These are phyloP conservation scores for Cerastis leucographa DNA, from an alignment of 2,888 invertebrate genomes.

Conservation along the genomic window DNA sequence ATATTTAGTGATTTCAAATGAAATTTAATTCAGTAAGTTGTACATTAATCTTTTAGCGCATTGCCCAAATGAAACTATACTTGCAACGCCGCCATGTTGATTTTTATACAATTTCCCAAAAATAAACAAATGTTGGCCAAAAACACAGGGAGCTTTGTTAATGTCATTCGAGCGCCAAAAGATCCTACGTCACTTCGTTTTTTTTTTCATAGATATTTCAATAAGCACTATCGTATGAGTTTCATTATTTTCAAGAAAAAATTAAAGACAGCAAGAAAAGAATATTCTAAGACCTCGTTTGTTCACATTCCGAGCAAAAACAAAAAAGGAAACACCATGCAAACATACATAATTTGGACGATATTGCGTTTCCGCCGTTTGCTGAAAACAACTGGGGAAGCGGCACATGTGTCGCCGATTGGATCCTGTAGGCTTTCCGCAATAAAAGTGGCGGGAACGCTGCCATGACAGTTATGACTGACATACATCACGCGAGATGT, in stretches of 20 bases:
- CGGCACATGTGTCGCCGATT: constrained; percentile 48
- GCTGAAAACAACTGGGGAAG: constrained; percentile 37
- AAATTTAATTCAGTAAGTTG: not conserved
- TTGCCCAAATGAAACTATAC: not conserved
- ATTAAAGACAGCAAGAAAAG: not conserved
- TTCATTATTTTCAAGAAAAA: not conserved
- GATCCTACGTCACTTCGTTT: not conserved
- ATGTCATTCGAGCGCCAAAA: not conserved
- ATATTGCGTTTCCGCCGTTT: constrained; percentile 56
- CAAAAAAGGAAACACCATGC: constrained; percentile 34
- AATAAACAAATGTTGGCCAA: too few relatives aligned
- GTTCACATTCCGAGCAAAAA: constrained; percentile 13
- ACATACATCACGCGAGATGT: constrained; percentile 24
- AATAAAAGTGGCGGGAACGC: constrained; percentile 54
- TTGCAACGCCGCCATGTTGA: not conserved
- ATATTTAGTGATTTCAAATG: not conserved
- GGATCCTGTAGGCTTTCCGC: constrained; percentile 47
- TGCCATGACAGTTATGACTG: constrained; percentile 44
- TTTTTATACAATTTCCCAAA: too few relatives aligned
- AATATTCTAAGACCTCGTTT: constrained; percentile 1
- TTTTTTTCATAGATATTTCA: not conserved
- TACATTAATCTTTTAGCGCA: not conserved
- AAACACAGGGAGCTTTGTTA: not conserved
- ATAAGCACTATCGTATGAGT: not conserved
- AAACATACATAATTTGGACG: constrained; percentile 58